A percentile compares a stretch with the other conserved stretches of the same genome.
Evolutionary conservation across 2,113 vertebrate genomes (phyloP).

Genomic region (Syngnathus scovelli): DNA sequence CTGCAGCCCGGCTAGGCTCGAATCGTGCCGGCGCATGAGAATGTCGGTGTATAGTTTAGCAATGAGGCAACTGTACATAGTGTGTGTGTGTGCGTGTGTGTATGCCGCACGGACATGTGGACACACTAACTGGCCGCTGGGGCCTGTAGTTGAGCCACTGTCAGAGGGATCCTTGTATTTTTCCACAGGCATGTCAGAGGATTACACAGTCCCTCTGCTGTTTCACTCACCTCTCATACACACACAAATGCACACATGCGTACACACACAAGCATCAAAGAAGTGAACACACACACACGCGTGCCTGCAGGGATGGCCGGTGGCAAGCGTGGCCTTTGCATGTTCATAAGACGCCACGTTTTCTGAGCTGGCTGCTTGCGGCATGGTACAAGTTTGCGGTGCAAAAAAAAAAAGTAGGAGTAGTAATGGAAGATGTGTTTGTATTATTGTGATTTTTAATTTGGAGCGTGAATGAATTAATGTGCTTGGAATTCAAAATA

Average conservation of each 20-base stretch:
- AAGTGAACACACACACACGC: conserved; percentile 46
- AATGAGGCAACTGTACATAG: neutral
- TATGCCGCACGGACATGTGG: conserved; percentile 26
- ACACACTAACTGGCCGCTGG: conserved; percentile 51
- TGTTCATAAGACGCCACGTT: conserved; percentile 15
- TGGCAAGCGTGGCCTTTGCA: conserved; percentile 39
- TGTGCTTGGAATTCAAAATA: neutral
- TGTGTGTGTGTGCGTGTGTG: conserved; percentile 13
- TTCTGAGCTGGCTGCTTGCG: conserved; percentile 11
- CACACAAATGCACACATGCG: conserved; percentile 26
- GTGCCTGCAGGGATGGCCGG: conserved; percentile 60
- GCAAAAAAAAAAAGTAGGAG: neutral
- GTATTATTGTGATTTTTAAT: neutral
- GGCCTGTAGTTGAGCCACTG: conserved; percentile 47
- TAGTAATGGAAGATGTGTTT: neutral
- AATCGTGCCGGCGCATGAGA: conserved; percentile 5
- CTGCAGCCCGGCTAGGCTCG: conserved; percentile 39
- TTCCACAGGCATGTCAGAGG: conserved; percentile 66
- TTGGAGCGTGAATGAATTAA: neutral
- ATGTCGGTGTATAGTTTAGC: neutral
- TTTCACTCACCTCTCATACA: conserved; percentile 40
- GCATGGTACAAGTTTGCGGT: neutral
- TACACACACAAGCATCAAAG: conserved; percentile 54
- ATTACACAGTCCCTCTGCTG: conserved; percentile 65
- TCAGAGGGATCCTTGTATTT: conserved; percentile 66